A percentile compares a stretch with the other conserved stretches of the same genome.
Conservation (phyloP, 1,140 invertebrate genomes). For the Akabosia matsudoensis region DNA sequence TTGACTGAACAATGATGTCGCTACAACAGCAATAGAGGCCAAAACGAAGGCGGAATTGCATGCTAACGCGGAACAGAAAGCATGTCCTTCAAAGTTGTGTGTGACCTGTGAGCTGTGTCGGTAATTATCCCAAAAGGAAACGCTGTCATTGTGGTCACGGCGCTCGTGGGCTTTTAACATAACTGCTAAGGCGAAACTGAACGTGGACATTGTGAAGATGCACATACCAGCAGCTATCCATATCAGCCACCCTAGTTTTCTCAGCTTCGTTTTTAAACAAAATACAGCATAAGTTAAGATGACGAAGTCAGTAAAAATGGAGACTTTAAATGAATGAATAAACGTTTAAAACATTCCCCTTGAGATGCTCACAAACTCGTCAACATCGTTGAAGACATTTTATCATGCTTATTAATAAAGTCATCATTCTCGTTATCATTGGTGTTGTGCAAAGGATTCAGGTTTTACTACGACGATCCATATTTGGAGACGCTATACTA, state of each 20-base stretch:
- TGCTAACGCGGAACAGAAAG: constrained; percentile 13
- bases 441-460: too few relatives aligned
- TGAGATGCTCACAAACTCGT: too few relatives aligned
- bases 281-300: too few relatives aligned
- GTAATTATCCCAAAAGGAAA: constrained; percentile 10
- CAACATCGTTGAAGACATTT: too few relatives aligned
- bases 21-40: background rate
- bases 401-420: too few relatives aligned
- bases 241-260: constrained; percentile 4
- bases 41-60: background rate
- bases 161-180: constrained; percentile 6
- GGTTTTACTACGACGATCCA: too few relatives aligned
- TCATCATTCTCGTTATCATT: too few relatives aligned
- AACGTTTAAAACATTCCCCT: too few relatives aligned
- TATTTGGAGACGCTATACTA: too few relatives aligned
- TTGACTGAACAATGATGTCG: background rate
- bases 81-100: constrained; percentile 15
- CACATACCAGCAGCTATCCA: background rate
- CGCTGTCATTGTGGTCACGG: background rate
- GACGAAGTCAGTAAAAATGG: too few relatives aligned
- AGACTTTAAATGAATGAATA: too few relatives aligned
- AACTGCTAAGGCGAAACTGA: background rate
- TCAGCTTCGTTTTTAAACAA: background rate
- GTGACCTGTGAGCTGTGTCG: background rate
- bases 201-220: constrained; percentile 13